Base-by-base conservation (phyloP, 1,140 invertebrate species). In the Thaumetopoea pityocampa region DNA sequence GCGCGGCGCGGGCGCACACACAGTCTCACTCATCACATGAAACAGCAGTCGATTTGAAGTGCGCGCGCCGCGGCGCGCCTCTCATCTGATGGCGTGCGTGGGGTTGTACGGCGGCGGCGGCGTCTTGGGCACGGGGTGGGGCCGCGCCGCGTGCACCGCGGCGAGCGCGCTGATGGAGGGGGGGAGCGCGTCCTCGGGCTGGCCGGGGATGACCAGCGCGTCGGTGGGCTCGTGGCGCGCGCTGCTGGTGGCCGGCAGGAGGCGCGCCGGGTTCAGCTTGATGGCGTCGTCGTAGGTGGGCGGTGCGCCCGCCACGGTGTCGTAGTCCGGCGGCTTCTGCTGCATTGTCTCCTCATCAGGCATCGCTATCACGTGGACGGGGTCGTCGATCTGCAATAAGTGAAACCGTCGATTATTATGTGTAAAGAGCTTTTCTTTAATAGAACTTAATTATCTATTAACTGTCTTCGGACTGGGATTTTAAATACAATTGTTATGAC, bases 281-380 rank as follows among this genome's bases (percentile, higher is more conserved):
- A 92, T 91, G 6, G 91, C 91, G 52, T 92, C 91, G 47, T 92
- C 91, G 62, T 92, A 92, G 14, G 89, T 90, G 0, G 91, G 91
- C 20, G 90, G 90, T 23, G 88, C 86, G 8, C 90, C 90, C 1
- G 89, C 88, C 14, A 92, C 90, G 0, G 89, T 87, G 50, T 92
- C 90, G 67, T 92, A 92, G 59, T 92, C 91, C 11, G 91, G 91
- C 11, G 91, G 91, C 62, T 92, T 92, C 50, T 90, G 89, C 38
- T 88, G 79, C 62, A 85, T 86, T 16, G 83, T 71, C 48, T 85
- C 80, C 29, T 86, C 81, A 41, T 87, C 85, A 35, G 89, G 87
- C 53, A 90, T 87, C 30, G 89, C 87, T 49, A 90, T 90, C 38
- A 91, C 88, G 65, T 90, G 89, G 37, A 91, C 88, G 9, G 88